A percentile compares a stretch with the other conserved stretches of the same genome.
These are phyloP conservation scores for Leptobrachium ailaonicum DNA, from an alignment of 2,113 vertebrate species.

Conservation along the genomic window DNA sequence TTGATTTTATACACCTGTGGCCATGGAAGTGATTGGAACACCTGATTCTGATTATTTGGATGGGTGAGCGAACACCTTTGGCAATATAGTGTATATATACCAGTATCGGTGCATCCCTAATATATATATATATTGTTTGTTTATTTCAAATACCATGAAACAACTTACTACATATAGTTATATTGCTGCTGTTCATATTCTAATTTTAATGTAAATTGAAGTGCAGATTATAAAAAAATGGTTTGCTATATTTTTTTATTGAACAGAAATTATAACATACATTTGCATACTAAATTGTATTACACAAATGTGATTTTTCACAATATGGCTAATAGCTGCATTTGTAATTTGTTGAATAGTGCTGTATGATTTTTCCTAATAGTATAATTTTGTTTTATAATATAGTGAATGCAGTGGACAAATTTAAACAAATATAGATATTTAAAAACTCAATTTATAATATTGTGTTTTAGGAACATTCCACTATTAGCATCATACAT, in stretches of 20 bases:
- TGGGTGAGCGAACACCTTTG: too few relatives aligned
- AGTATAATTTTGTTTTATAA: constrained; percentile 13
- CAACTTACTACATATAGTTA: too few relatives aligned
- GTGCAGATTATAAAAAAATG: neutral
- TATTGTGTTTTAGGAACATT: constrained; percentile 28
- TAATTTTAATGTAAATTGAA: too few relatives aligned
- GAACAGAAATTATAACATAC: neutral
- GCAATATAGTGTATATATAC: too few relatives aligned
- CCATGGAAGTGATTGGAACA: too few relatives aligned
- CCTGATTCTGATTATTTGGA: too few relatives aligned
- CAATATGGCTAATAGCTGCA: constrained; percentile 14
- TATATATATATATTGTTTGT: too few relatives aligned
- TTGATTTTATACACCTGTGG: too few relatives aligned
- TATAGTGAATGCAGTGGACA: constrained; percentile 9
- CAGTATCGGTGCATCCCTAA: too few relatives aligned
- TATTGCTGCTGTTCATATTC: too few relatives aligned
- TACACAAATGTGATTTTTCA: constrained; percentile 26
- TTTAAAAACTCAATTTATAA: constrained; percentile 13
- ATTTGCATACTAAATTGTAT: constrained; percentile 23
- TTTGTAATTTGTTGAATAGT: neutral
- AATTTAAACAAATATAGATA: constrained; percentile 31
- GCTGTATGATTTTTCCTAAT: constrained; percentile 25
- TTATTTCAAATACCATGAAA: too few relatives aligned
- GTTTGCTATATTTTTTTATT: neutral
- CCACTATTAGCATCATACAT: constrained; percentile 32